Base-by-base conservation (phyloP, 2,113 vertebrate species). In the Eulemur rufifrons region DNA sequence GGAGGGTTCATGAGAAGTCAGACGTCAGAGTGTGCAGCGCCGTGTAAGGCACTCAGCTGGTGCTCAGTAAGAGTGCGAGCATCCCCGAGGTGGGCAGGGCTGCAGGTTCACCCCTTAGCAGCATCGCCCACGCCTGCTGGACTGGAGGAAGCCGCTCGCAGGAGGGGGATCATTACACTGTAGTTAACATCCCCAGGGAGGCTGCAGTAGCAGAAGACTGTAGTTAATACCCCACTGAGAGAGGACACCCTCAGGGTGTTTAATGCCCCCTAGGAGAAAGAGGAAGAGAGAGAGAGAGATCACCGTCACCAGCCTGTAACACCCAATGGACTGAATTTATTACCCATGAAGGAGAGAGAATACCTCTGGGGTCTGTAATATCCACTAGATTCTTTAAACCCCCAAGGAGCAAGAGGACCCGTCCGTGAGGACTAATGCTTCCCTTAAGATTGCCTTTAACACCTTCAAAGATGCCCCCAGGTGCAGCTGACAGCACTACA, bases 101-200 rank as follows among this genome's bases (percentile, higher is more conserved):
- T 4, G 27, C 23, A 7, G 3, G 8, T 9, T 21, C 69, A 10
- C 77, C 92, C 45, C 12, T 95, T 63, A 77, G 89, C 64, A 8
- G 78, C 5, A 1, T 18, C 5, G 6, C 81, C 84, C 3, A 64
- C 80, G 39, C 93, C 84, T 68, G 17, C 91, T 34, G 10, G 93
- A 61, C 66, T 20, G 91, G 59, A 92, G 92, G 92, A 91, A 95
- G 71, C 50, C 0, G 13, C 86, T 89, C 91, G 45, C 93, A 54
- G 95, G 87, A 96, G 84, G 94, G 47, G 92, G 56, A 47, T 86
- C 81, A 47, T 95, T 95, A 92, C 66, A 20, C 81, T 82, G 81
- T 92, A 91, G 56, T 96, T 95, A 96, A 89, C 74, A 71, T 78
- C 93, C 94, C 97, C 90, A 82, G 92, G 94, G 95, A 88, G 84